Base-by-base conservation (phyloP, 53 echinoderm and acorn worm species). In the Echinarachnius parma region DNA sequence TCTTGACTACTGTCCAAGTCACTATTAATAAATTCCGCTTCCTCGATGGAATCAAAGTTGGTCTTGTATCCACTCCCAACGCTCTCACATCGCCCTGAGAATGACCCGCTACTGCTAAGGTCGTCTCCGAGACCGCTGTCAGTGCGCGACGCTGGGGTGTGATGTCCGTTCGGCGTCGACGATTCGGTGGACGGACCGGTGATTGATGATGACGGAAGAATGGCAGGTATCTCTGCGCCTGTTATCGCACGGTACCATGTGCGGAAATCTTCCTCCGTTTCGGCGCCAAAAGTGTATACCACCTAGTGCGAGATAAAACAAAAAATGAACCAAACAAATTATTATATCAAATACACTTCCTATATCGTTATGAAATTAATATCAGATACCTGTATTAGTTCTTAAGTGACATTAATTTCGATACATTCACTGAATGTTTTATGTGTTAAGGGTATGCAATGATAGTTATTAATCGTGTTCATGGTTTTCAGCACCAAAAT, bases 41-140 rank as follows among this genome's bases (percentile, higher is more conserved):
- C 74, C 37, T 37, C 37, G n/a, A 72, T 72, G 15, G 74, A 7
- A 24, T 56, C 56, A 25, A 55, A 72, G 8, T 14, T 16, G 9
- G 19, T 31, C 27, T 22, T 52, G 0, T 24, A 18, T 21, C 13
- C 27, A 19, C 11, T 33, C 3, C 24, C 20, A 2, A 13, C 54
- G 0, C 26, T 21, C 24, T 5, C 22, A 25, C 37, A 50, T 28
- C 9, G 66, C 5, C 21, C 20, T 16, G 24, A 21, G 16, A 48
- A 48, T 4, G 9, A 10, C 21, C 30, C 21, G 16, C 36, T 56
- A 28, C 52, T 53, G 8, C 11, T 11, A 16, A 78, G n/a, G 34
- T 78, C 78, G 0, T 78, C 79, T 35, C 84, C 84, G 1, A 84
- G 31, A 10, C 84, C 84, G 21, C 78, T 84, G 48, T 84, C 84